Base-by-base conservation (phyloP, 2,797 vertebrate genomes). In the Betta splendens region DNA sequence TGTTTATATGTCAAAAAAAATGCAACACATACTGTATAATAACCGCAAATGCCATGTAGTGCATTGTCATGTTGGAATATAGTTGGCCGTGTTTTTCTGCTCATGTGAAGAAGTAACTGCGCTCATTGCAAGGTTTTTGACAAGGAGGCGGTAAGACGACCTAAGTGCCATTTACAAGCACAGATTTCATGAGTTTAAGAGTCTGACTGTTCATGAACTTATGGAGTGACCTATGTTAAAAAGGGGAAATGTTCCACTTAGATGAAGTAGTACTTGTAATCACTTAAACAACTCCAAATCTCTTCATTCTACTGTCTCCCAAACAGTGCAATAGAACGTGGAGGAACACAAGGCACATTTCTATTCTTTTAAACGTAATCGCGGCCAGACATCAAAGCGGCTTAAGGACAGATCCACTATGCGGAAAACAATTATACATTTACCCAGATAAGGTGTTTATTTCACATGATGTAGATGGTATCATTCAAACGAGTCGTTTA, bases 361-460 rank as follows among this genome's bases (percentile, higher is more conserved):
- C 9, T 58, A 45, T 47, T 32, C 36, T 64, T 69, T 65, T 39
- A 32, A 35, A 39, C 62, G 33, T 18, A 21, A 50, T 53, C 20
- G 62, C 31, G 75, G 23, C 28, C 36, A 56, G 22, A 68, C 29
- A 26, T 26, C 53, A 39, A 51, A 63, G 43, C 31, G 12, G 18
- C 21, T 47, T 50, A 63, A 4, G 54, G 21, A 13, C 35, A 50
- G 20, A 54, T 56, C 53, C 36, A 43, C 39, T 57, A 37, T 32
- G 36, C 71, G 21, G 11, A 32, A 69, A 65, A 92, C 89, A 89
- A 86, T 63, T 38, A 16, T 2, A 28, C 11, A 44, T 51, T 26
- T 51, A 29, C 54, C 55, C 17, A 69, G 42, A 66, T 39, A 59
- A 8, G 29, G 43, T 84, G 65, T 72, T 54, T 69, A 68, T 69